Evolutionary conservation across 2,888 invertebrate genomes (phyloP).

Genomic region (Mystacides longicornis): DNA sequence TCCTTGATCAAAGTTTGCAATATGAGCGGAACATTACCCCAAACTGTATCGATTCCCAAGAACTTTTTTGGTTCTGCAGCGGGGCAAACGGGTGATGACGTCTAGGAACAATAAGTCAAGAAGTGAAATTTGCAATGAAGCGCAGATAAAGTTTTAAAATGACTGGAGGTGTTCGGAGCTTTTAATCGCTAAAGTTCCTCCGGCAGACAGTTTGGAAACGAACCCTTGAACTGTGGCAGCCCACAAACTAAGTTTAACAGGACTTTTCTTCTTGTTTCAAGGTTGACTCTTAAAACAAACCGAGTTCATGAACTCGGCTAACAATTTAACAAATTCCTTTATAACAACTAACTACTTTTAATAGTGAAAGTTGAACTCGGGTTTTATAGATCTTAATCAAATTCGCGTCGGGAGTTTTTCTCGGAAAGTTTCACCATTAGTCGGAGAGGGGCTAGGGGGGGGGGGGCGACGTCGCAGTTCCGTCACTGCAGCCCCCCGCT

Average conservation of each 20-base stretch:
- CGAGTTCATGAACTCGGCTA: slow-evolving; percentile 54
- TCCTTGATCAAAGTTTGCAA: too few relatives aligned
- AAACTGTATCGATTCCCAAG: too few relatives aligned
- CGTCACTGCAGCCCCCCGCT: slow-evolving; percentile 12
- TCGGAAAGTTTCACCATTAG: slow-evolving; percentile 23
- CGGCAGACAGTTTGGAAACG: slow-evolving; percentile 46
- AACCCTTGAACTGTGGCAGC: slow-evolving; percentile 55
- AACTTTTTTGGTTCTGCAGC: too few relatives aligned
- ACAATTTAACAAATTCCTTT: slow-evolving; percentile 56
- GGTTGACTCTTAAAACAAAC: slow-evolving; percentile 56
- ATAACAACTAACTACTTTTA: slow-evolving; percentile 52
- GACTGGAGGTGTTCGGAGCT: slow-evolving; percentile 55
- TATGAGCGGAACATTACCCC: too few relatives aligned
- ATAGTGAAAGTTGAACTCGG: slow-evolving; percentile 52
- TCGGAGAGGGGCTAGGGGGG: too few relatives aligned
- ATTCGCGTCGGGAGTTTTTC: slow-evolving; percentile 32
- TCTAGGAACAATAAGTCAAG: neutral
- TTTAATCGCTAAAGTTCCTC: slow-evolving; percentile 55
- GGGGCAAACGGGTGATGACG: too few relatives aligned
- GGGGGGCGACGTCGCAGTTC: slow-evolving; percentile 3
- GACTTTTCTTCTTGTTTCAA: slow-evolving; percentile 56
- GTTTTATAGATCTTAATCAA: slow-evolving; percentile 50
- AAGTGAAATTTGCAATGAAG: slow-evolving; percentile 29
- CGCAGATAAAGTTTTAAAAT: slow-evolving; percentile 55
- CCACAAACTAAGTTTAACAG: slow-evolving; percentile 55